Evolutionary conservation across 2,797 vertebrate genomes (phyloP), one percentile per base, ranked within the genome.

Genomic region (Esox masquinongy): DNA sequence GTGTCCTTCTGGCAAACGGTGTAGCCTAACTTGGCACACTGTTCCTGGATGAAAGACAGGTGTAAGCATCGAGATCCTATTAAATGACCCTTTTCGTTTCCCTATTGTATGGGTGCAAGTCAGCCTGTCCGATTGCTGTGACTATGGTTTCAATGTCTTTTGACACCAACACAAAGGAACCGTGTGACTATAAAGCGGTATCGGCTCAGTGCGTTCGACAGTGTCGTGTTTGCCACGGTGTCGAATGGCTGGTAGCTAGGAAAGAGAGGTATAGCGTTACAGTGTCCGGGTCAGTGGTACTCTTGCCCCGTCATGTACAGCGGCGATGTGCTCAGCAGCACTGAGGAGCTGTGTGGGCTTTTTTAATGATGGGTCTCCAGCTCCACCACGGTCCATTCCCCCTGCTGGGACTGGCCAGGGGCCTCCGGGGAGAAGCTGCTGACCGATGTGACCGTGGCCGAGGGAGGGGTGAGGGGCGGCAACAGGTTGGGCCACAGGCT

Each of bases 321-420:
- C 29, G 75, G 77, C 31, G 50, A 59, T 14, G 34, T 81, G 39
- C 19, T 56, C 19, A 56, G 11, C n/a, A 56, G 19, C 53, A 22
- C 1, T 68, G n/a, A n/a, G 15, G 15, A 26, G 69, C 31, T 70
- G 68, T 66, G 68, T 14, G 9, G 29, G 43, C 9, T 14, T 14
- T 14, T 14, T 47, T 14, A 47, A 14, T 47, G 43, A 47, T 97
- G 96, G 0, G 97, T 97, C 86, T 98, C 97, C 86, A 98, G 92
- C 86, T 98, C 97, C 63, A 98, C 96, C 73, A 97, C 96, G 0
- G 96, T 98, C 97, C 97, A 98, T 85, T 98, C 97, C 0, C 96
- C 97, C 85, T 97, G 96, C 0, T 95, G 91, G 19, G 96, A 94
- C 73, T 91, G 93, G 19, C 94, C 94, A 0, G 94, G 89, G 11